phyloP scores from a whole-genome alignment of 2,113 vertebrate species.

The Hucho hucho region DNA sequence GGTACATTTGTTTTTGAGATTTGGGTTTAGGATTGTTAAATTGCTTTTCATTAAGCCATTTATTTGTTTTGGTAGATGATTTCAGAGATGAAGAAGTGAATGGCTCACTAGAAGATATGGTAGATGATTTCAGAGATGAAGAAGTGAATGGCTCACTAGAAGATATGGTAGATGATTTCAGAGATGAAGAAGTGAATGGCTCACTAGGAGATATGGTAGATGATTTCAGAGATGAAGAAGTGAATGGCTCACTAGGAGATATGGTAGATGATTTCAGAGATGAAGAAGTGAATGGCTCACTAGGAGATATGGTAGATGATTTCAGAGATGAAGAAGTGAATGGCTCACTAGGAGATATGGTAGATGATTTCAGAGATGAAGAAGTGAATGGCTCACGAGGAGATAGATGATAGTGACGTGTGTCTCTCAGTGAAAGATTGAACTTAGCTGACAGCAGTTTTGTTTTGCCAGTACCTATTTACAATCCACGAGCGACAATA shows the following conservation, averaged over 20 bases:
- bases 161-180: not conserved
- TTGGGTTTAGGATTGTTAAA: constrained; percentile 25
- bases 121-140: constrained; percentile 9
- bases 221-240: constrained; percentile 13
- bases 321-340: constrained; percentile 10
- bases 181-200: constrained; percentile 5
- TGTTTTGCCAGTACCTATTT: constrained; percentile 7
- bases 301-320: not conserved
- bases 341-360: not conserved
- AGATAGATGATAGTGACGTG: not conserved
- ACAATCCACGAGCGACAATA: not conserved
- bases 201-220: constrained; percentile 1
- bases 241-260: not conserved
- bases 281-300: constrained; percentile 13
- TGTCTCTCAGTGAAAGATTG: not conserved
- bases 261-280: constrained; percentile 1
- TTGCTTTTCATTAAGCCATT: constrained; percentile 27
- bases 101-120: constrained; percentile 12
- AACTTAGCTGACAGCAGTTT: not conserved
- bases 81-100: constrained; percentile 9
- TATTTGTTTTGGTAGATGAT: constrained; percentile 33
- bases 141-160: constrained; percentile 4
- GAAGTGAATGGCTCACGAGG: constrained; percentile 4
- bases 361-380: constrained; percentile 22
- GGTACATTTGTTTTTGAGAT: constrained; percentile 32